Conservation (phyloP, 2,113 vertebrate species). For the Boulengeromyrus knoepffleri region DNA sequence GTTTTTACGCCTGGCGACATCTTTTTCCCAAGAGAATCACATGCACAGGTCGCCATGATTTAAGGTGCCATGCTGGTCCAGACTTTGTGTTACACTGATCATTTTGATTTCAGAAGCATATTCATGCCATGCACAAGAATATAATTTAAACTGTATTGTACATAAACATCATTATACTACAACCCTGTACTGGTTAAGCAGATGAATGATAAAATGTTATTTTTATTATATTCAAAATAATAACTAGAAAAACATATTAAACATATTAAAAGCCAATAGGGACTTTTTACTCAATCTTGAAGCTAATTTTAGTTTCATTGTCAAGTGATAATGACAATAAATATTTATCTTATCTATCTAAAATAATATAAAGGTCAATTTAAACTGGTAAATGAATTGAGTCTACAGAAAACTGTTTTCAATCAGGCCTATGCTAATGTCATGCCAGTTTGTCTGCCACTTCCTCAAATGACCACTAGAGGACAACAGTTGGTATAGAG, state of each 20-base stretch:
- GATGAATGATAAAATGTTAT: neutral
- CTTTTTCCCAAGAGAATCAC: constrained; percentile 16
- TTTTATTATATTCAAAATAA: neutral
- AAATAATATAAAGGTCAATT: neutral
- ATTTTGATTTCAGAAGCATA: neutral
- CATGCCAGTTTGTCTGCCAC: neutral
- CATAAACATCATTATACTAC: neutral
- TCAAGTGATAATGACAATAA: no score
- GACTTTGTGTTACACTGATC: no score
- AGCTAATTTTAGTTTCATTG: neutral
- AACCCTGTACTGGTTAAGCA: neutral
- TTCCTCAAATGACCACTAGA: neutral
- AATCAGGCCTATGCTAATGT: neutral
- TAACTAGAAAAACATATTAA: neutral
- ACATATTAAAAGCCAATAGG: neutral
- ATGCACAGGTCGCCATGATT: constrained; percentile 46
- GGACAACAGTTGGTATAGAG: neutral
- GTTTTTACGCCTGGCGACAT: constrained; percentile 20
- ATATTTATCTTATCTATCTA: no score
- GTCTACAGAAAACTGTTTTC: neutral
- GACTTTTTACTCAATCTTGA: neutral
- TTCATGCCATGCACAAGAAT: neutral
- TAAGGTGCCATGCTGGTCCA: constrained; percentile 31
- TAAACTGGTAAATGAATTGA: neutral
- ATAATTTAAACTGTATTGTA: neutral